Conservation (phyloP, 2,113 vertebrate species). For the Labrus mixtus region DNA sequence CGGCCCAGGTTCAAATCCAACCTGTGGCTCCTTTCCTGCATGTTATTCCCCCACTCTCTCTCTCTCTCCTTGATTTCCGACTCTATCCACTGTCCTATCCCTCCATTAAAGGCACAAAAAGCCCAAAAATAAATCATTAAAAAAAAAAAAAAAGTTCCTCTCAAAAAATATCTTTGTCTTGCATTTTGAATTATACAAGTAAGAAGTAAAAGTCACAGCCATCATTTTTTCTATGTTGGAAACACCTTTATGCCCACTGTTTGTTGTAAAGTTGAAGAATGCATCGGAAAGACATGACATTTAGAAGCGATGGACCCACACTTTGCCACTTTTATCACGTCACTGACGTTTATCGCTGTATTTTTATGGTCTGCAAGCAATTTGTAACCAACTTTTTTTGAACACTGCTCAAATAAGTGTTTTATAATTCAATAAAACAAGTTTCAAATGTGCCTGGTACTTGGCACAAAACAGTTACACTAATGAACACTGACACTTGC, state of each 20-base stretch:
- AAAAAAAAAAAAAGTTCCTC: too few species aligned
- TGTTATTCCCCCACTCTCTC: too few species aligned
- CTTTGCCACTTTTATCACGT: not conserved
- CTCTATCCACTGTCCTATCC: too few species aligned
- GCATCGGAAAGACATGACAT: not conserved
- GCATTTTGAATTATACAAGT: not conserved
- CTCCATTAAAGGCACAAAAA: too few species aligned
- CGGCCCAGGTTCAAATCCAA: too few species aligned
- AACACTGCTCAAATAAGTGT: conserved; percentile 7
- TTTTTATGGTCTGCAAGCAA: not conserved
- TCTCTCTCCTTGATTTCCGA: too few species aligned
- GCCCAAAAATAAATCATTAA: too few species aligned
- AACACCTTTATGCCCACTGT: not conserved
- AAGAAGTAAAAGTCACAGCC: too few species aligned
- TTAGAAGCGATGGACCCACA: not conserved
- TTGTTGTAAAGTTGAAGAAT: not conserved
- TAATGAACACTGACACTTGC: conserved; percentile 40
- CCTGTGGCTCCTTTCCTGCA: too few species aligned
- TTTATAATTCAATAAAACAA: not conserved
- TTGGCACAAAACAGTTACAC: conserved; percentile 5
- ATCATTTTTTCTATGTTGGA: too few species aligned
- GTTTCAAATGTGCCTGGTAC: conserved; percentile 11
- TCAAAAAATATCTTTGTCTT: not conserved
- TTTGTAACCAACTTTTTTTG: conserved; percentile 11
- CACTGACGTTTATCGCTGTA: not conserved